Evolutionary conservation across 2,113 vertebrate genomes (phyloP).

Genomic region (Vidua chalybeata): DNA sequence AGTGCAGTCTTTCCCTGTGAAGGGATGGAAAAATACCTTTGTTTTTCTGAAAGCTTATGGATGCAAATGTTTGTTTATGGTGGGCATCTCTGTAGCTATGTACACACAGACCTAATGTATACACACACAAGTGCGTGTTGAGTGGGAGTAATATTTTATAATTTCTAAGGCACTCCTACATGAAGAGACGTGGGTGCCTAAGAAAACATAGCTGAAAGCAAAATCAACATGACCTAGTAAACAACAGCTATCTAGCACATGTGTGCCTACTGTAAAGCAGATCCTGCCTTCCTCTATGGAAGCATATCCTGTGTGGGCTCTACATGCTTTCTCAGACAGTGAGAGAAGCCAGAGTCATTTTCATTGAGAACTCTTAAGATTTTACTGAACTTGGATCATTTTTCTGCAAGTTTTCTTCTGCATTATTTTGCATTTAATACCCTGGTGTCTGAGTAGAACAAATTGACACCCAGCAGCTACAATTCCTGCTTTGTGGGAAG

Average conservation of each 20-base stretch:
- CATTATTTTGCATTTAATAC: neutral
- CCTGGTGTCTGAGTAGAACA: neutral
- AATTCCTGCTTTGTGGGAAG: neutral
- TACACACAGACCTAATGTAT: slow-evolving; percentile 31
- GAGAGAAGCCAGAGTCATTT: neutral
- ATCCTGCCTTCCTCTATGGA: neutral
- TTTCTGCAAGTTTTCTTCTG: neutral
- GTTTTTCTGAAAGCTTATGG: neutral
- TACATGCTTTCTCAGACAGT: neutral
- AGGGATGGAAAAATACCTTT: slow-evolving; percentile 18
- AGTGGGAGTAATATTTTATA: slow-evolving; percentile 61
- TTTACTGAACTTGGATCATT: neutral
- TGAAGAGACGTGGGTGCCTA: slow-evolving; percentile 44
- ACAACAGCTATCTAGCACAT: slow-evolving; percentile 44
- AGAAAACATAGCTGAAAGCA: slow-evolving; percentile 58
- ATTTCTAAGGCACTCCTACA: slow-evolving; percentile 50
- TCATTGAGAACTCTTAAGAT: neutral
- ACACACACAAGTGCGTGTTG: slow-evolving; percentile 8
- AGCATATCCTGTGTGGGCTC: neutral
- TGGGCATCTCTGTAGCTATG: slow-evolving; percentile 42
- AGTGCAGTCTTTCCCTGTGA: neutral
- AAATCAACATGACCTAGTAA: slow-evolving; percentile 61
- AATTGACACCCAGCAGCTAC: neutral
- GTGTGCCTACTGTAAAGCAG: slow-evolving; percentile 24
- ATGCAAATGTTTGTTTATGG: slow-evolving; percentile 38